Conservation (phyloP, 2,888 invertebrate species). For the Chrysolina oricalcia region DNA sequence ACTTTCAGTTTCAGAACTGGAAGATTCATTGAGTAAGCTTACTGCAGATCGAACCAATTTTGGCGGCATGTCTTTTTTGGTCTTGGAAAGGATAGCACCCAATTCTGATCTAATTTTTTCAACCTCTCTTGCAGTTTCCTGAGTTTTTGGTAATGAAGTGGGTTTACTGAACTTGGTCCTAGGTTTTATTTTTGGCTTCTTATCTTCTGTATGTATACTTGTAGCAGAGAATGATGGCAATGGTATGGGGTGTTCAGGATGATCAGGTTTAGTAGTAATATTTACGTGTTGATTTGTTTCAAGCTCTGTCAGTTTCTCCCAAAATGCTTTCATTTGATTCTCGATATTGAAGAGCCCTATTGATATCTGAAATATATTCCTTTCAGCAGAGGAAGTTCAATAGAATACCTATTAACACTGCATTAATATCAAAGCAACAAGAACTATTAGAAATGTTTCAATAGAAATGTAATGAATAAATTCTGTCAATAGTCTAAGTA, state of each 20-base stretch:
- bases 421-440: too few species aligned
- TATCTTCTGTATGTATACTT: constrained; percentile 25
- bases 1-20: constrained; percentile 17
- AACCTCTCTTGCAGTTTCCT: constrained; percentile 31
- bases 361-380: constrained; percentile 58
- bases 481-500: too few species aligned
- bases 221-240: neutral
- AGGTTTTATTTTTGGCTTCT: constrained; percentile 53
- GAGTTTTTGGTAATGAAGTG: constrained; percentile 29
- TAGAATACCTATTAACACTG: neutral
- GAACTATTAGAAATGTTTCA: too few species aligned
- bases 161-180: constrained; percentile 51
- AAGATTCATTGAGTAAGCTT: neutral
- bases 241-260: neutral
- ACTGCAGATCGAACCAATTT: constrained; percentile 22
- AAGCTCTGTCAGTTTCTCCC: constrained; percentile 64
- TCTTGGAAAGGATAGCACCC: constrained; percentile 31
- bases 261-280: neutral
- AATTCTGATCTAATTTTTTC: constrained; percentile 43
- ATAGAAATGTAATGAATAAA: too few species aligned
- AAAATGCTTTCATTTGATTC: constrained; percentile 69
- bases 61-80: neutral
- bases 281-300: constrained; percentile 55
- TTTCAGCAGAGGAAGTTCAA: neutral
- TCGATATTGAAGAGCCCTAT: constrained; percentile 65